Percentiles rank a stretch among this genome's conserved stretches.
Evolutionary conservation across 2,797 vertebrate genomes (phyloP).

Genomic region (Danio aesculapii): DNA sequence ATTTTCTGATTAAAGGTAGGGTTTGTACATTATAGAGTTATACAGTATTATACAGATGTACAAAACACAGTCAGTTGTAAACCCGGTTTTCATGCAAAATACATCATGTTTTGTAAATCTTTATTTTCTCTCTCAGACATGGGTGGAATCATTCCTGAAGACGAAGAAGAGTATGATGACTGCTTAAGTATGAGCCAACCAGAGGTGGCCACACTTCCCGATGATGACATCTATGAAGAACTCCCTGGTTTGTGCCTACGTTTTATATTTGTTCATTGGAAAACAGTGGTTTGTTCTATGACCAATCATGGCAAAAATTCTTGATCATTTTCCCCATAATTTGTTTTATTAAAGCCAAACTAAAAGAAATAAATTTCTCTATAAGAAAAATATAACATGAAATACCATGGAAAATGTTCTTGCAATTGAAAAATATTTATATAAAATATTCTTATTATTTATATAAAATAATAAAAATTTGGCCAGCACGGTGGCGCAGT

Average conservation of each 20-base stretch:
- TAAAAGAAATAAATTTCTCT: no score
- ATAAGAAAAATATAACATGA: no score
- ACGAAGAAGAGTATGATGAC: constrained; percentile 88
- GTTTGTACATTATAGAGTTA: background rate
- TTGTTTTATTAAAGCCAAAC: no score
- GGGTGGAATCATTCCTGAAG: constrained; percentile 86
- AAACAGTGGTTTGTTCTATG: no score
- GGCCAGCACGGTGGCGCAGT: no score
- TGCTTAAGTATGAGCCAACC: constrained; percentile 63
- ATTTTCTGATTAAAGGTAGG: constrained; percentile 91
- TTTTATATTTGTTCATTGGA: background rate
- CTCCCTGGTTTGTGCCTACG: constrained; percentile 86
- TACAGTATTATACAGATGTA: no score
- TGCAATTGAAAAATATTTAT: no score
- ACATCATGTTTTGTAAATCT: constrained; percentile 1
- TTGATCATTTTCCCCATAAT: no score
- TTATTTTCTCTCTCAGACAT: constrained; percentile 76
- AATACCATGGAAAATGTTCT: no score
- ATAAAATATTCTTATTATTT: no score
- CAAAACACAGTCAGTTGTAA: background rate
- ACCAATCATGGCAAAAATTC: no score
- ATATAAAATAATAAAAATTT: no score
- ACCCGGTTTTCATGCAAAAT: background rate
- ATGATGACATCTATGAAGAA: constrained; percentile 94
- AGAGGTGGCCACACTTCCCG: constrained; percentile 51